Base-by-base conservation (phyloP, 1,140 invertebrate species). In the Aethina tumida region DNA sequence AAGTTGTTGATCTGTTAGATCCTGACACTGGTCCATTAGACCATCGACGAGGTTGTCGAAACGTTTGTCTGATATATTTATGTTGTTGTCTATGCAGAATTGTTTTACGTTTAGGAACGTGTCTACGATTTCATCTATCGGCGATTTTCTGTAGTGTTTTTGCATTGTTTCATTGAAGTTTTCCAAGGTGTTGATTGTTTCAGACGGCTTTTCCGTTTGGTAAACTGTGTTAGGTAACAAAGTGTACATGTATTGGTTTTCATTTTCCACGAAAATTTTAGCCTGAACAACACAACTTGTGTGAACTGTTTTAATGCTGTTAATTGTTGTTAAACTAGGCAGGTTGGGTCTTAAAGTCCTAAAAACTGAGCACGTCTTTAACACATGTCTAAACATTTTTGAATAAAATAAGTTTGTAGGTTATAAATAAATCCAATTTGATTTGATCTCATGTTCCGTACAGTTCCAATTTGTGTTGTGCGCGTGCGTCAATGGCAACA, bases 1-100 rank as follows among this genome's bases (percentile, higher is more conserved):
- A 16, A 73, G 34, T 40, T 71, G 55, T 0, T 62, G 51, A 40
- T 70, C 66, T 5, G 38, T 59, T 4, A 72, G 41, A 4, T 60
- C 39, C 40, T 64, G 53, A 37, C 64, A 34, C 2, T 65, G 57
- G 39, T 62, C 49, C 29, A 50, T 63, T 9, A 67, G 59, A 5
- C 41, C 48, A 40, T 62, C 45, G 1, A 70, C 53, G 39, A 74
- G 61, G 16, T 35, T 35, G 10, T 60, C 43, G 31, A 69, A 71
- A 3, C 51, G 42, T 6, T 32, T 19, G 20, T 61, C 57, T 3
- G 62, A 51, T 5, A 67, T 39, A 41, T 52, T 41, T 24, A 69
- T 43, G 19, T 58, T 56, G 39, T 68, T 13, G 27, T 31, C 19
- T 39, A 43, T 14, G 27, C 60, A 60, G 50, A 60, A 60, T 26